Evolutionary conservation across 2,888 invertebrate species (phyloP), one percentile per base, ranked within the genome.

Genomic region (Gryllus longicercus): DNA sequence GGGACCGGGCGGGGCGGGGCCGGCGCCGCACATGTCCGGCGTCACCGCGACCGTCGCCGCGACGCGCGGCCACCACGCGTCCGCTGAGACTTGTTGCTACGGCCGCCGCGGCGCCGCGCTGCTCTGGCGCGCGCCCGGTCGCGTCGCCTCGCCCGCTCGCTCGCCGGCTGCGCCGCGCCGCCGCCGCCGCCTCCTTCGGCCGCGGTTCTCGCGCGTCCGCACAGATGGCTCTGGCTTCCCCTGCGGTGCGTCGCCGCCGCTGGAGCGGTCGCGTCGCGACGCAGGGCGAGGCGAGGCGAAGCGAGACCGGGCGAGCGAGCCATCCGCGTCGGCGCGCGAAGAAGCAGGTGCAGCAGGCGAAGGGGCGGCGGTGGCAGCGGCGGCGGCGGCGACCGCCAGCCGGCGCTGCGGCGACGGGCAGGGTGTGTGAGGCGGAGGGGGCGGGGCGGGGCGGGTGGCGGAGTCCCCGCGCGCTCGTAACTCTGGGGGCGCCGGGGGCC

Each of bases 221-320:
- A 81, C 51, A 79, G 81, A 81, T 79, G 77, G 81, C 81, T 75
- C 76, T 49, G 74, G 79, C 77, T 16, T 51, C 63, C 79, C 38
- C 76, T 23, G 23, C 23, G 76, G 8, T 10, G 23, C 14, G 76
- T 2, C 76, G 76, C 23, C 76, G 5, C 23, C 14, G 38, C 76
- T 11, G 12, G n/a, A 38, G 38, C 38, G 38, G 38, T 5, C 38
- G 38, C 38, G 38, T 8, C 38, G 38, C 1, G 8, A 8, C 38
- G 38, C 38, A 38, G 1, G 38, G 38, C 12, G 50, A 63, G 77
- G 16, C 50, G 79, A 23, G 21, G 25, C n/a, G 77, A 14, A 38
- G 50, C 49, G 77, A 3, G 49, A 2, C 38, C 49, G 49, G 4
- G 18, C 14, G 76, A 76, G 25, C 18, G 76, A 76, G 76, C 38